These are phyloP conservation scores for Selenia dentaria DNA, from an alignment of 2,888 invertebrate species.

Conservation along the genomic window DNA sequence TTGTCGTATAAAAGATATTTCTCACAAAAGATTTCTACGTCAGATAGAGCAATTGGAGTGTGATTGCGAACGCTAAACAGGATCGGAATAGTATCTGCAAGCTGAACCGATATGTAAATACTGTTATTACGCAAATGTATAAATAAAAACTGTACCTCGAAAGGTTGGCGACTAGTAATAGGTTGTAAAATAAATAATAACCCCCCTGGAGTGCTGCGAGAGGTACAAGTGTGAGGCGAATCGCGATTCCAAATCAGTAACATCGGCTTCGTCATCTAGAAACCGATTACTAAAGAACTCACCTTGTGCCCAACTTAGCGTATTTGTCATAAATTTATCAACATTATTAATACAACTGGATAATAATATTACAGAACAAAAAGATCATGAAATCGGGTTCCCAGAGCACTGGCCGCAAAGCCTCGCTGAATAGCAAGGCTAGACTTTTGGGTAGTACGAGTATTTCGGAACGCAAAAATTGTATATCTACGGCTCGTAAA, in stretches of 20 bases:
- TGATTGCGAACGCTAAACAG: slow-evolving; percentile 5
- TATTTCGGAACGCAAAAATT: too few species aligned
- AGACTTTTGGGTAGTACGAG: too few species aligned
- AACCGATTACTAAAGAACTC: too few species aligned
- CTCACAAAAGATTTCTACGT: slow-evolving; percentile 17
- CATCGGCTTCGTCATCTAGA: too few species aligned
- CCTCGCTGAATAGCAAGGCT: too few species aligned
- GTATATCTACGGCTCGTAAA: too few species aligned
- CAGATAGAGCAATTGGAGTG: slow-evolving; percentile 24
- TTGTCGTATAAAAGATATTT: neutral
- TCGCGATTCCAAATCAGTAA: neutral
- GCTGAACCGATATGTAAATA: slow-evolving; percentile 47
- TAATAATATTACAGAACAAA: too few species aligned
- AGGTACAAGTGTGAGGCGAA: slow-evolving; percentile 28
- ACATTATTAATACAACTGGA: too few species aligned
- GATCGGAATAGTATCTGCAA: slow-evolving; percentile 15
- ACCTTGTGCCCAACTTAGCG: too few species aligned
- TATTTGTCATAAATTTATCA: too few species aligned
- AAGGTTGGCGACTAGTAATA: slow-evolving; percentile 54
- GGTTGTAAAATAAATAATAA: slow-evolving; percentile 68
- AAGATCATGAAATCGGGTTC: too few species aligned
- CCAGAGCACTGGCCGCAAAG: too few species aligned
- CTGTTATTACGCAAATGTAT: slow-evolving; percentile 46
- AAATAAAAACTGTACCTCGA: slow-evolving; percentile 49
- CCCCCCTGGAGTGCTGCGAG: slow-evolving; percentile 55